Evolutionary conservation across 2,888 invertebrate species (phyloP).

Genomic region (Synergus umbraculus): DNA sequence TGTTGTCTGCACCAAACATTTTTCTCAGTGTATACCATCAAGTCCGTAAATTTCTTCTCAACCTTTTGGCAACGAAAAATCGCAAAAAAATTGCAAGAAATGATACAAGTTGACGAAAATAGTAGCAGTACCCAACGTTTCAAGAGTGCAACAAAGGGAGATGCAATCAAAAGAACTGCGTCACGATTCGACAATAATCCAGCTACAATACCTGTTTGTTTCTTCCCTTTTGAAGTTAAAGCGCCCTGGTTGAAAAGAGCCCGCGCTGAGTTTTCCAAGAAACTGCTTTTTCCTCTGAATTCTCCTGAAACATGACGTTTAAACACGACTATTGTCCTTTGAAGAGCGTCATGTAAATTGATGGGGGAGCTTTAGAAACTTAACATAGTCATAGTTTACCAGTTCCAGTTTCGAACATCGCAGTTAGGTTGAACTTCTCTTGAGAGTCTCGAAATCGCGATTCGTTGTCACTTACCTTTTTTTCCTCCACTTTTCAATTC

Average conservation of each 20-base stretch:
- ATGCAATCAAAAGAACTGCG: background rate
- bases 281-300: background rate
- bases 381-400: background rate
- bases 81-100: too few relatives aligned
- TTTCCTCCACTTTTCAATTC: constrained; percentile 18
- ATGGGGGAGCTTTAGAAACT: background rate
- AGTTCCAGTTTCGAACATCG: background rate
- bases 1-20: too few relatives aligned
- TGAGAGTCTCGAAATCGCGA: constrained; percentile 27
- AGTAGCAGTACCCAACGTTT: too few relatives aligned
- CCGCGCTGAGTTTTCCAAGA: background rate
- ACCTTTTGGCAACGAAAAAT: too few relatives aligned
- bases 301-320: background rate
- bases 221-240: background rate
- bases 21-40: too few relatives aligned
- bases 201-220: background rate
- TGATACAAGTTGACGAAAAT: too few relatives aligned
- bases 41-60: too few relatives aligned
- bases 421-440: constrained; percentile 25
- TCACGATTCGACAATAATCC: background rate
- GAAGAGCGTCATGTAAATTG: background rate
- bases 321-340: background rate
- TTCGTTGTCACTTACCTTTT: constrained; percentile 5
- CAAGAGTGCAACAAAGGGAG: background rate
- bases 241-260: background rate